Evolutionary conservation across 2,113 vertebrate species (phyloP).

Genomic region (Lophura nycthemera): DNA sequence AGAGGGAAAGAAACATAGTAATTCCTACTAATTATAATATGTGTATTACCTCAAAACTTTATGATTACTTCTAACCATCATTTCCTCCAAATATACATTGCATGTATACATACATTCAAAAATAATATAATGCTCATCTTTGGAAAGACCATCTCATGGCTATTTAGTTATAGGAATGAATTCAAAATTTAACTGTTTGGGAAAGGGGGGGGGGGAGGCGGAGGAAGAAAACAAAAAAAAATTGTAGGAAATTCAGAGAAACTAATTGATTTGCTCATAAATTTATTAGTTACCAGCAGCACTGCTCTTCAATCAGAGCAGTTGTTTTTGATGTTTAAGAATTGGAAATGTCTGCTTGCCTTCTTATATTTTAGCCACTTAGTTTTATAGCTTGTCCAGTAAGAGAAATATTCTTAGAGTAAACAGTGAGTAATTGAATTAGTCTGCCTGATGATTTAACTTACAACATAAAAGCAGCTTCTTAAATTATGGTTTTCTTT

Average conservation of each 20-base stretch:
- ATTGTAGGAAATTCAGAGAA: constrained; percentile 53
- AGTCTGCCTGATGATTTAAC: constrained; percentile 44
- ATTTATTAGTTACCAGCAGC: constrained; percentile 34
- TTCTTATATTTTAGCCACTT: constrained; percentile 51
- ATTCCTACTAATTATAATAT: not conserved
- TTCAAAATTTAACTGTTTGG: constrained; percentile 32
- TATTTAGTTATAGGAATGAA: constrained; percentile 42
- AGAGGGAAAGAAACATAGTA: not conserved
- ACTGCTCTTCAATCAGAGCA: not conserved
- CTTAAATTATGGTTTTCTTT: constrained; percentile 11
- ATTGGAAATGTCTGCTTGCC: constrained; percentile 30
- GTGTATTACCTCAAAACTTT: not conserved
- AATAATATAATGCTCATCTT: not conserved
- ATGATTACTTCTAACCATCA: not conserved
- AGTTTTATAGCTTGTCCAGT: constrained; percentile 43
- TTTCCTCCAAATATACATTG: not conserved
- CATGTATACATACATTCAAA: not conserved
- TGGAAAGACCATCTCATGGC: not conserved
- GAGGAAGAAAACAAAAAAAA: not conserved
- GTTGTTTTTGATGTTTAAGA: constrained; percentile 46
- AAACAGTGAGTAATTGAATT: constrained; percentile 53
- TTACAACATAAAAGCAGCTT: constrained; percentile 12
- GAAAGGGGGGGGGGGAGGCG: not conserved
- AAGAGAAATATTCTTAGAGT: constrained; percentile 41
- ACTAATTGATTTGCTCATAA: constrained; percentile 51